phyloP scores from a whole-genome alignment of 2,113 vertebrate species.

The Cathartes aura region DNA sequence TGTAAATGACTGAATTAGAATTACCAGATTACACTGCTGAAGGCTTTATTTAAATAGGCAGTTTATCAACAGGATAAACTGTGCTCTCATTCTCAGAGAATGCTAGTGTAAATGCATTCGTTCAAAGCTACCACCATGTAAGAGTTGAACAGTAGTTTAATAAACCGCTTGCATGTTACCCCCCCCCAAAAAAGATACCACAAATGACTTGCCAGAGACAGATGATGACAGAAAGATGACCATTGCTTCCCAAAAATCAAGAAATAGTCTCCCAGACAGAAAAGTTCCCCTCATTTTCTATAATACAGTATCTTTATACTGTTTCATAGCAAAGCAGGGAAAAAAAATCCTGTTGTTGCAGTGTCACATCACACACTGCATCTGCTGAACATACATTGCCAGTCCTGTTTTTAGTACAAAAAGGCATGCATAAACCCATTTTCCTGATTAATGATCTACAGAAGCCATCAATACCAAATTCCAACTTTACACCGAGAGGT shows the following conservation, averaged over 20 bases:
- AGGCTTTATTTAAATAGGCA: slow-evolving; percentile 74
- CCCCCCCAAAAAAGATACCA: not conserved
- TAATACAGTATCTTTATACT: not conserved
- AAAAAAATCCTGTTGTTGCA: not conserved
- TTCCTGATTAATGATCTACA: slow-evolving; percentile 70
- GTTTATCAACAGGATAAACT: slow-evolving; percentile 53
- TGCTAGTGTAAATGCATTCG: not conserved
- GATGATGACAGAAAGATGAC: not conserved
- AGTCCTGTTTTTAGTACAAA: not conserved
- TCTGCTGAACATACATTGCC: not conserved
- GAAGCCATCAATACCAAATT: slow-evolving; percentile 54
- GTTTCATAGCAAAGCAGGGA: not conserved
- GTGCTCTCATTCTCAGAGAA: slow-evolving; percentile 39
- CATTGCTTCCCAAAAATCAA: not conserved
- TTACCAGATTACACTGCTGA: slow-evolving; percentile 69
- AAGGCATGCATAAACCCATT: slow-evolving; percentile 16
- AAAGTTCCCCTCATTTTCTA: not conserved
- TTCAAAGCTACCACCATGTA: not conserved
- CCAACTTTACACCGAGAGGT: slow-evolving; percentile 26
- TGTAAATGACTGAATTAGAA: slow-evolving; percentile 80
- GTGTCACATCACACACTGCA: not conserved
- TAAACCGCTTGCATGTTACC: not conserved
- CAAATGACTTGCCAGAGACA: not conserved
- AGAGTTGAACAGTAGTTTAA: not conserved
- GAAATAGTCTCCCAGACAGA: not conserved